phyloP scores from a whole-genome alignment of 2,113 vertebrate genomes.

The Ciconia stormi region DNA sequence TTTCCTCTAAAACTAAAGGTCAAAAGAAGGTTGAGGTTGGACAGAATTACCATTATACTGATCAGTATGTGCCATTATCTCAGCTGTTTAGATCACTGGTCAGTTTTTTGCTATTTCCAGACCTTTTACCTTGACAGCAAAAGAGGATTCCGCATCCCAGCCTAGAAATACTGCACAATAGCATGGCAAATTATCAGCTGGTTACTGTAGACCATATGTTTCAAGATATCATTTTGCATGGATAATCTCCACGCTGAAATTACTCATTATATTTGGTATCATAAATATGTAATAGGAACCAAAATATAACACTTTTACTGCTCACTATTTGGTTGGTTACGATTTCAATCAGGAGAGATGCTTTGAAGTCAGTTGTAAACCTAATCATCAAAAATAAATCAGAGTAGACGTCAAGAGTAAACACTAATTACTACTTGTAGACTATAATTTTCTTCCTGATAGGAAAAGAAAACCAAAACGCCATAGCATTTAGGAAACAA shows the following conservation, averaged over 20 bases:
- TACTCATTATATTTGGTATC: neutral
- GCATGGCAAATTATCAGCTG: neutral
- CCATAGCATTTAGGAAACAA: neutral
- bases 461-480: neutral
- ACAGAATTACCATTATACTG: neutral
- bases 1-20: neutral
- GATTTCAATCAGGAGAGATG: neutral
- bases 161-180: neutral
- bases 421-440: neutral
- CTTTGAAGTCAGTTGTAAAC: neutral
- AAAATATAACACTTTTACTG: neutral
- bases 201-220: neutral
- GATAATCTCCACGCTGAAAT: neutral
- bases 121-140: neutral
- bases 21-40: neutral
- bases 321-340: neutral
- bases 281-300: neutral
- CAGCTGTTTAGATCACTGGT: neutral
- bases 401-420: neutral
- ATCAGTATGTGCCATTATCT: neutral
- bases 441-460: neutral
- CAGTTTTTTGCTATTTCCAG: neutral
- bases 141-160: neutral
- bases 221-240: neutral
- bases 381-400: neutral